Evolutionary conservation across 1,140 invertebrate species (phyloP), one percentile per base, ranked within the genome.

Genomic region (Mycetomoellerius zeteki): DNA sequence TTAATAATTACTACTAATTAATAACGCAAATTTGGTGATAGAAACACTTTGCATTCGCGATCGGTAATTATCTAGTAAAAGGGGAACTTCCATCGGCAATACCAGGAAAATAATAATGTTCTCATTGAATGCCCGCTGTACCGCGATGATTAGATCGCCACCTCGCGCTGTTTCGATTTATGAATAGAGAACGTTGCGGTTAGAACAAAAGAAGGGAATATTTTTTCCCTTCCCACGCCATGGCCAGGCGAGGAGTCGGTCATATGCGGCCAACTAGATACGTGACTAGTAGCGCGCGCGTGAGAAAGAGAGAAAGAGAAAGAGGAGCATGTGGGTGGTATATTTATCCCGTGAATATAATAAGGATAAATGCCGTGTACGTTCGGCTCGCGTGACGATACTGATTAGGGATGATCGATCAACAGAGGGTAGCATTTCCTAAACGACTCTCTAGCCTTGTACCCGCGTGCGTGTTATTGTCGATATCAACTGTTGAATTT

Each of bases 261-360:
- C 81, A 86, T 65, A 78, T 86, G 52, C 54, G 67, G 24, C 37
- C 56, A 4, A 30, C 30, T 64, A 73, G 60, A 75, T 69, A 30
- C 16, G 37, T 14, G 47, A 33, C 64, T 69, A 71, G n/a, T 19
- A 16, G 30, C 47, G 14, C 37, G 37, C 37, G 8, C 10, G 10
- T 0, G 33, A 81, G 6, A 30, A 21, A 71, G 64, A 30, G 50
- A 52, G 76, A 33, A 10, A 21, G 60, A 24, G 12, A 30, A 5
- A 43, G 33, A 27, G 21, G 12, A 33, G 47, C 88, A 82, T 88
- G 90, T 91, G 91, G 90, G 90, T 88, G 91, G 91, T 91, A 92
- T 89, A 92, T 89, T 92, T 89, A 88, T 89, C 71, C 72, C 87
- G 82, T 81, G 84, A 92, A 93, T 93, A 92, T 93, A 93, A 93